Evolutionary conservation across 2,888 invertebrate species (phyloP).

Genomic region (Drosophila mercatorum): DNA sequence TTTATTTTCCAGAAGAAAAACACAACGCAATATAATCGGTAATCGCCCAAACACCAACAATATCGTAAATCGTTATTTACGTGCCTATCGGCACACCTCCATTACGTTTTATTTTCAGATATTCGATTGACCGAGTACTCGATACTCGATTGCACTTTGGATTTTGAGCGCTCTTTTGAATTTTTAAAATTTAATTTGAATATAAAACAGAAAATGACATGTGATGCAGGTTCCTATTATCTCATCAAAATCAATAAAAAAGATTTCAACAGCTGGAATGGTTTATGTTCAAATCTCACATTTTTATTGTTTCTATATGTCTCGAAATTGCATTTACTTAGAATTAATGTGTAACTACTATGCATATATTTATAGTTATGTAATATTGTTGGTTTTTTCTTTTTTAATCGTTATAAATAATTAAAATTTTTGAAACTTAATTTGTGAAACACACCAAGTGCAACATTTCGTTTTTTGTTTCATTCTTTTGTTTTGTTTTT

Average conservation of each 20-base stretch:
- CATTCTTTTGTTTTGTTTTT: conserved; percentile 17
- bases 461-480: conserved; percentile 29
- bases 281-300: conserved; percentile 72
- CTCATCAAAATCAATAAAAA: no score
- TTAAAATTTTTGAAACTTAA: conserved; percentile 70
- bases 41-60: conserved; percentile 39
- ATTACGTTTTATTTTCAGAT: not conserved
- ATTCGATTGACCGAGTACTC: not conserved
- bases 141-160: not conserved
- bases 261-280: conserved; percentile 3
- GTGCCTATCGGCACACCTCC: conserved; percentile 23
- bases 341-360: conserved; percentile 73
- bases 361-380: conserved; percentile 60
- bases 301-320: conserved; percentile 78
- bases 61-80: conserved; percentile 21
- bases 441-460: conserved; percentile 61
- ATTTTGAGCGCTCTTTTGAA: not conserved
- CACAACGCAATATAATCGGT: conserved; percentile 60
- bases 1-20: conserved; percentile 53
- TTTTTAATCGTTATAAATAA: conserved; percentile 60
- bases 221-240: no score
- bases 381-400: conserved; percentile 61
- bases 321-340: conserved; percentile 79
- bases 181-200: not conserved
- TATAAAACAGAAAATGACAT: not conserved